A percentile compares a stretch with the other conserved stretches of the same genome.
phyloP scores from a whole-genome alignment of 1,140 invertebrate genomes.

The Dreissena rostriformis region DNA sequence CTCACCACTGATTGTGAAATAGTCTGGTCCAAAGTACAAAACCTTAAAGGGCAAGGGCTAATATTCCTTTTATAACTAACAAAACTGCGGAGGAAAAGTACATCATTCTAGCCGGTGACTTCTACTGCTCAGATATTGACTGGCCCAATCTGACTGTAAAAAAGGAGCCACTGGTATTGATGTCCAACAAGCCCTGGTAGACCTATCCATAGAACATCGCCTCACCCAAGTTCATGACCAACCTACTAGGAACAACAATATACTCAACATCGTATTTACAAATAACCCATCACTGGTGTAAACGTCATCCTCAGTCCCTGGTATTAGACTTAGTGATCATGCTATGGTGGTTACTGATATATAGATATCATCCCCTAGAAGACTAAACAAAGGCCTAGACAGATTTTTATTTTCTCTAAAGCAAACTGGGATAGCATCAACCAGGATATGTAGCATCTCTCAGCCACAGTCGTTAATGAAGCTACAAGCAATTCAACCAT shows the following conservation, averaged over 20 bases:
- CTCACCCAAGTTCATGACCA: conserved; percentile 13
- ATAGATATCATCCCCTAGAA: conserved; percentile 6
- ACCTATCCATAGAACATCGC: background rate
- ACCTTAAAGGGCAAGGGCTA: background rate
- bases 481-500: background rate
- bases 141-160: background rate
- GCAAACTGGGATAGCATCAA: conserved; percentile 22
- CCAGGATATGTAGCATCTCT: background rate
- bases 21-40: conserved; percentile 3
- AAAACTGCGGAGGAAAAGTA: conserved; percentile 2
- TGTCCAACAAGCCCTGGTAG: conserved; percentile 32
- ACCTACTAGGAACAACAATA: conserved; percentile 28
- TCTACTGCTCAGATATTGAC: conserved; percentile 34
- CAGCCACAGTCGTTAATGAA: background rate
- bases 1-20: conserved; percentile 14
- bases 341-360: conserved; percentile 40
- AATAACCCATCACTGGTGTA: conserved; percentile 23
- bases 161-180: conserved; percentile 9
- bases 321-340: conserved; percentile 26
- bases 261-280: conserved; percentile 18
- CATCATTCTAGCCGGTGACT: conserved; percentile 32
- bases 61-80: conserved; percentile 1
- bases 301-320: conserved; percentile 12
- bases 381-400: conserved; percentile 1
- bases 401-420: conserved; percentile 1